A percentile compares a stretch with the other conserved stretches of the same genome.
Conservation (phyloP, 2,888 invertebrate genomes). For the Acrobasis suavella region DNA sequence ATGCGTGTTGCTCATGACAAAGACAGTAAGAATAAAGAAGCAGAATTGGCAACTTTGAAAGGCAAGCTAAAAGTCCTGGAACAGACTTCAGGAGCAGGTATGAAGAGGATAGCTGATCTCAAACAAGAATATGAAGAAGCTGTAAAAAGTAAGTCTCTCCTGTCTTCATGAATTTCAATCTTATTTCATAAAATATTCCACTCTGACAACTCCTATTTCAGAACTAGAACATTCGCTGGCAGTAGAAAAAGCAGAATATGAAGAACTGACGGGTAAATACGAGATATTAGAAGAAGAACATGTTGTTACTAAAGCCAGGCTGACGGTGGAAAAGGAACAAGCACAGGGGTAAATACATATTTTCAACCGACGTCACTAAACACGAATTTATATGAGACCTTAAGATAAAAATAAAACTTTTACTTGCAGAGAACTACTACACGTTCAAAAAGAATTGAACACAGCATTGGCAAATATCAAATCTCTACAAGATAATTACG, state of each 20-base stretch:
- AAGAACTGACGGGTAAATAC: conserved; percentile 91
- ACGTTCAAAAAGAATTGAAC: conserved; percentile 84
- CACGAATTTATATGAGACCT: not conserved
- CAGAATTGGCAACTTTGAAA: conserved; percentile 89
- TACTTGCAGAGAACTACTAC: conserved; percentile 82
- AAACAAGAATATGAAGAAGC: conserved; percentile 86
- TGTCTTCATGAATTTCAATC: no score
- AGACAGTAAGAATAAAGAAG: conserved; percentile 89
- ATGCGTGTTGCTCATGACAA: conserved; percentile 86
- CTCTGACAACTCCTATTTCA: conserved; percentile 39
- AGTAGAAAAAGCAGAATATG: conserved; percentile 87
- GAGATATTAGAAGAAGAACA: conserved; percentile 93
- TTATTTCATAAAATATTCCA: no score
- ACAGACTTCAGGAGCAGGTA: conserved; percentile 83
- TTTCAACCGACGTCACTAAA: not conserved
- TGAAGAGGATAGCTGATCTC: conserved; percentile 85
- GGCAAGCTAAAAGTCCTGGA: conserved; percentile 87
- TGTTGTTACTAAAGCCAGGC: conserved; percentile 90
- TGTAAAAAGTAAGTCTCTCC: conserved; percentile 84
- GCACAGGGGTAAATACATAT: conserved; percentile 83
- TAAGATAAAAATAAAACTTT: conserved; percentile 14
- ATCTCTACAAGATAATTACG: conserved; percentile 84
- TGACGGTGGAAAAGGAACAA: conserved; percentile 91
- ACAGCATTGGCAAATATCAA: conserved; percentile 85
- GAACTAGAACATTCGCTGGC: conserved; percentile 86